phyloP scores from a whole-genome alignment of 2,797 vertebrate genomes.

The Ctenopoma kingsleyae region DNA sequence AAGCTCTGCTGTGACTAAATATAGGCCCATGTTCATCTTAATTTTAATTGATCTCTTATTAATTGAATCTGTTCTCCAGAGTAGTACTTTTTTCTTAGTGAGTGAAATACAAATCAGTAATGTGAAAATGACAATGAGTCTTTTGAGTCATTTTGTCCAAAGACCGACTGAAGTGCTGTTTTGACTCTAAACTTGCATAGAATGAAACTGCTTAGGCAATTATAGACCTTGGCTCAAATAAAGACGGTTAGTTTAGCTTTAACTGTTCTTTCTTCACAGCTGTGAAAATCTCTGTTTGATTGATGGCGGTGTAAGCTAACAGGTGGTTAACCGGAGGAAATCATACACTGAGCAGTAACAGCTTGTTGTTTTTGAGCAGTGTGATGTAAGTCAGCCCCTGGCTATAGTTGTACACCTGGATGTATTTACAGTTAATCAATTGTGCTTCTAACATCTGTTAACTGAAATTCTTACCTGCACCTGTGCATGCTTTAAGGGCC shows the following conservation, averaged over 20 bases:
- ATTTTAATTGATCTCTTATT: background rate
- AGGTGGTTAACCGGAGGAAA: conserved; percentile 38
- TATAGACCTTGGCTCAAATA: conserved; percentile 53
- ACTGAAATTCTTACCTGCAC: conserved; percentile 1
- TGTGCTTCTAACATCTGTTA: conserved; percentile 28
- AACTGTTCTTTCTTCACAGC: conserved; percentile 14
- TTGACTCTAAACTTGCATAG: conserved; percentile 17
- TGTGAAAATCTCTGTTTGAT: conserved; percentile 36
- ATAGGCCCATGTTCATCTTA: too few relatives aligned
- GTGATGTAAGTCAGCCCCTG: conserved; percentile 1
- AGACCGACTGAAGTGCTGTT: conserved; percentile 24
- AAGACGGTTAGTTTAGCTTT: conserved; percentile 36
- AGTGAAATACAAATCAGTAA: background rate
- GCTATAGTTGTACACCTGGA: conserved; percentile 25
- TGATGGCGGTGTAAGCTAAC: conserved; percentile 19
- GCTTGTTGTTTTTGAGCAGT: conserved; percentile 7
- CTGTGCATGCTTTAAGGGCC: background rate
- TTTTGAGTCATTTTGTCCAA: conserved; percentile 11
- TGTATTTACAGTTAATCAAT: conserved; percentile 23
- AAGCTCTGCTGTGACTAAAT: background rate
- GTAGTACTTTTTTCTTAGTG: background rate
- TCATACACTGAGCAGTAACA: conserved; percentile 10
- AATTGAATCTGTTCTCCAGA: background rate
- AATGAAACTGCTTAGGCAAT: conserved; percentile 48
- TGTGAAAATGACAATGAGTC: conserved; percentile 34